Evolutionary conservation across 2,797 vertebrate species (phyloP).

Genomic region (Aplochiton taeniatus): DNA sequence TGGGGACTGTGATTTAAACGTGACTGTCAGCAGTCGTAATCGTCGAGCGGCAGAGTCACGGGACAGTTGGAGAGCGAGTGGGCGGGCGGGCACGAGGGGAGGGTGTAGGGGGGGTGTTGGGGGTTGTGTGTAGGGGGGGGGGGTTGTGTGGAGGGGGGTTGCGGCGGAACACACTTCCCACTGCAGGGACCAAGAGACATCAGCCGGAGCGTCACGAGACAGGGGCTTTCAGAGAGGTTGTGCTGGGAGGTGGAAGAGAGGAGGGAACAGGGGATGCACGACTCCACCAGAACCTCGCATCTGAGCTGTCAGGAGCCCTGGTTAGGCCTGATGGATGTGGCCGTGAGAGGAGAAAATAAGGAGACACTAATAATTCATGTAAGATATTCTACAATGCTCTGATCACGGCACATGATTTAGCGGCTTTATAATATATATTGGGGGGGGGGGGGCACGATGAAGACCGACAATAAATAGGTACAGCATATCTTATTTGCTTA

Average conservation of each 20-base stretch:
- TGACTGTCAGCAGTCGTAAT: constrained; percentile 4
- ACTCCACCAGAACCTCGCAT: background rate
- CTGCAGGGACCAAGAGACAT: constrained; percentile 25
- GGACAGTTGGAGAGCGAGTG: constrained; percentile 1
- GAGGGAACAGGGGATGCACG: background rate
- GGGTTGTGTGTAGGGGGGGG: background rate
- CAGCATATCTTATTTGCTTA: too few relatives aligned
- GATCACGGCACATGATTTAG: too few relatives aligned
- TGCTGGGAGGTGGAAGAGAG: background rate
- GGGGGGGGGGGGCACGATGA: too few relatives aligned
- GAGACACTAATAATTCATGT: background rate
- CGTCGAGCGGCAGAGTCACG: background rate
- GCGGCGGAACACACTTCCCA: constrained; percentile 24
- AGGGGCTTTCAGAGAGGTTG: background rate
- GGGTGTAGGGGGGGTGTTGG: too few relatives aligned
- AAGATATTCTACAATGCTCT: background rate
- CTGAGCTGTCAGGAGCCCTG: background rate
- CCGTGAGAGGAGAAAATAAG: too few relatives aligned
- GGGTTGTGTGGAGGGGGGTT: background rate
- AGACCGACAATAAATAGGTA: too few relatives aligned
- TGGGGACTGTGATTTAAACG: background rate
- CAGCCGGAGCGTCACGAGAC: constrained; percentile 5
- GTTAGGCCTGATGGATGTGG: background rate
- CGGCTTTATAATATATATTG: too few relatives aligned
- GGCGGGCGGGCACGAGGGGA: background rate